Evolutionary conservation across 2,113 vertebrate species (phyloP), one percentile per base, ranked within the genome.

Genomic region (Cephalopterus ornatus): DNA sequence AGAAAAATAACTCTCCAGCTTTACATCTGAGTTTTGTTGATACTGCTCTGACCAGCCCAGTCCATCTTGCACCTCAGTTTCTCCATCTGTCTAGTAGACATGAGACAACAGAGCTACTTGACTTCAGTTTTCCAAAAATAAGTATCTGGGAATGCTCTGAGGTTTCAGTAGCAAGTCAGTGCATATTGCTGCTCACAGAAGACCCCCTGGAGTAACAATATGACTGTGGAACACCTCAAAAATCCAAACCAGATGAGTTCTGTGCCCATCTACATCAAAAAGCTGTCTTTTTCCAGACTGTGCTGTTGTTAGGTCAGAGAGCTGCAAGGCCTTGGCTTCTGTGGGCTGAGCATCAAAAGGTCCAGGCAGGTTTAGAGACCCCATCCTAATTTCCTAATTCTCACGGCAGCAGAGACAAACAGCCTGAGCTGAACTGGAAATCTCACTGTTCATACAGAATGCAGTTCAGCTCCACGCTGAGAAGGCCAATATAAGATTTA

Each of bases 241-340:
- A 95, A 97, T 76, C 71, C 85, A 85, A 97, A 95, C 78, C 95
- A 96, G 90, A 80, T 76, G 92, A 88, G 67, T 19, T 18, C 67
- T 30, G 61, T 59, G 83, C 72, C 88, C 92, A 92, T 62, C 75
- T 46, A 73, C 78, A 91, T 83, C 59, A 93, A 90, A 95, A 88
- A 74, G 53, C 75, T 88, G 81, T 41, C 3, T 17, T 66, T 70
- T 80, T 37, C 30, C 90, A 92, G 83, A 37, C 75, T 42, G 16
- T 22, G 67, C 66, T 55, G 39, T 24, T 82, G 73, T 79, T 37
- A 85, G 94, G 92, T 70, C 94, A 95, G 17, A 49, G 39, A 78
- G 61, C 61, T 39, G 61, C 8, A 12, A 89, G 62, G 49, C 41
- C 19, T 71, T 15, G 53, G 27, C 75, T 94, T 83, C 88, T 32